These are phyloP conservation scores for Aldabrachelys gigantea DNA, from an alignment of 2,113 vertebrate genomes.

Conservation along the genomic window DNA sequence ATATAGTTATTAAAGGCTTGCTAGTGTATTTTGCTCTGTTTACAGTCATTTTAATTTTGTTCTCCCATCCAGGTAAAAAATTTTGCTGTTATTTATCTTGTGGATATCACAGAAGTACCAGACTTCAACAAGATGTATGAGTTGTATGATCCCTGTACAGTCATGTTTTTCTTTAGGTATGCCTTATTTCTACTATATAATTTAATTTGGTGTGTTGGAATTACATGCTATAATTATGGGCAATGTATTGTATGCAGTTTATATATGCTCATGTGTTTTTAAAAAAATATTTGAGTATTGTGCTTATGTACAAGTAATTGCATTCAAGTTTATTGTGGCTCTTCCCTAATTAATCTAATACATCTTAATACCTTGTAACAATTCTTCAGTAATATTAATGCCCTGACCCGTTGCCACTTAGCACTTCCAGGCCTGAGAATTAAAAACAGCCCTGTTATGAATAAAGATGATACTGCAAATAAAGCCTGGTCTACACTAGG, in stretches of 20 bases:
- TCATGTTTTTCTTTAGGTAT: slow-evolving; percentile 99
- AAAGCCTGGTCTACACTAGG: not conserved
- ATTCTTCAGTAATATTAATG: not conserved
- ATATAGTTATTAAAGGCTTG: not conserved
- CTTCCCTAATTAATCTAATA: not conserved
- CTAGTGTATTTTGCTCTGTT: not conserved
- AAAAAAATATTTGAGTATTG: not conserved
- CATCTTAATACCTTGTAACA: not conserved
- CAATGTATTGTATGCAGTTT: not conserved
- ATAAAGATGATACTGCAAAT: not conserved
- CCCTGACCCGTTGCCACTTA: not conserved
- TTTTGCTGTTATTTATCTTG: slow-evolving; percentile 97
- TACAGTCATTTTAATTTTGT: slow-evolving; percentile 1
- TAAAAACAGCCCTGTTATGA: not conserved
- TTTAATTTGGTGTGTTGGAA: not conserved
- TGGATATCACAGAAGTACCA: slow-evolving; percentile 98
- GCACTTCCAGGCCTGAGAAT: not conserved
- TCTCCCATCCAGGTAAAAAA: slow-evolving; percentile 91
- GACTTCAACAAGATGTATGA: slow-evolving; percentile 99
- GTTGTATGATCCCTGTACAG: slow-evolving; percentile 95
- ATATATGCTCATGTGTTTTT: not conserved
- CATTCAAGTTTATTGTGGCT: not conserved
- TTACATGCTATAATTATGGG: not conserved
- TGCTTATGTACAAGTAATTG: not conserved
- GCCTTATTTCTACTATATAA: not conserved